Evolutionary conservation across 2,113 vertebrate genomes (phyloP), one percentile per base, ranked within the genome.

Genomic region (Dromas ardeola): DNA sequence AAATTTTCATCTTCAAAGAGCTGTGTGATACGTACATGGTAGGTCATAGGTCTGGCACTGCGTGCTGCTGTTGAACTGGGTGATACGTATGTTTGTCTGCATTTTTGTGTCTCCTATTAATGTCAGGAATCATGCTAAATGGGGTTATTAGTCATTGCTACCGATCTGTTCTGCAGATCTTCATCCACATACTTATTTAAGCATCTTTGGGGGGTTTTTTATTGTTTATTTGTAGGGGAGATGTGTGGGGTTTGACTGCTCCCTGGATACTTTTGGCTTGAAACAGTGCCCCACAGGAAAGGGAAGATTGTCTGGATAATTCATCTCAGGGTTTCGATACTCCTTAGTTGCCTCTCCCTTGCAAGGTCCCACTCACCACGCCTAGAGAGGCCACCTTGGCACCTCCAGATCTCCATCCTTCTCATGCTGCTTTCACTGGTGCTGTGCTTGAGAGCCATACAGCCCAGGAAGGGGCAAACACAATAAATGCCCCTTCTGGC

Each of bases 21-120:
- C 14, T 47, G 9, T 43, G 18, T 52, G 67, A 36, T 1, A 2
- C 0, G 0, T 36, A 11, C 9, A n/a, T n/a, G n/a, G n/a, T n/a
- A n/a, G n/a, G 2, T 19, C 25, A 47, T 27, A 81, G 12, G 15
- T 67, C 38, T 81, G 32, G 40, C 36, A 20, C 43, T 1, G 0
- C 13, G 38, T 53, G 45, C 59, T 63, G 61, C 62, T 80, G 9
- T 59, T 72, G 71, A 49, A 36, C 56, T 25, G 43, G 32, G 29
- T 0, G 0, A 8, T 67, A 13, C 29, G 84, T 81, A 38, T 0
- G 0, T 78, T 81, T 50, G 6, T 70, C 63, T 78, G 38, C 38
- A 6, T 30, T 81, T 89, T 71, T 45, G 13, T 4, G 23, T 81
- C 81, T 90, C 15, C 14, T 30, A 9, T 12, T 63, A 18, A 53